Base-by-base conservation (phyloP, 35 echinoderm and acorn worm genomes). In the Diadema setosum region DNA sequence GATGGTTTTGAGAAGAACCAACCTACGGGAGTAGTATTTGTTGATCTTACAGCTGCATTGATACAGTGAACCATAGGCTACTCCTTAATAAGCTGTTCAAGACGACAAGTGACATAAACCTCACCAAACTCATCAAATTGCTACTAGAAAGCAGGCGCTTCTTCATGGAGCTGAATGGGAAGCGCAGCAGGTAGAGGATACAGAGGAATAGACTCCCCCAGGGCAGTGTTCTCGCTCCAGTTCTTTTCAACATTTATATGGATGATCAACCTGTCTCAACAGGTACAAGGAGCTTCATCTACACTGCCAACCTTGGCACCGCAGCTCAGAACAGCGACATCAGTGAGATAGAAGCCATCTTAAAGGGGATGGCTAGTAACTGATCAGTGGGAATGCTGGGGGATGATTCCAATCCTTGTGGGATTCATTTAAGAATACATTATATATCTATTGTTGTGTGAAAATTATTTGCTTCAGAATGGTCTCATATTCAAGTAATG, bases 1-100 rank as follows among this genome's bases (percentile, higher is more conserved):
- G 84, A 92, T 46, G 90, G 90, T 43, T 92, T 73, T 82, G 49
- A 92, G 76, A 69, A n/a, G n/a, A n/a, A n/a, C n/a, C n/a, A n/a
- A n/a, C n/a, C n/a, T n/a, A n/a, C n/a, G n/a, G n/a, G n/a, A n/a
- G n/a, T n/a, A n/a, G n/a, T n/a, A n/a, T n/a, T n/a, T n/a, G n/a
- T n/a, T n/a, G n/a, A n/a, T n/a, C n/a, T n/a, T n/a, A n/a, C n/a
- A n/a, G n/a, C n/a, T n/a, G n/a, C n/a, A n/a, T n/a, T n/a, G n/a
- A n/a, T n/a, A n/a, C n/a, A n/a, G n/a, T n/a, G n/a, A n/a, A n/a
- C n/a, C n/a, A n/a, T n/a, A n/a, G n/a, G n/a, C n/a, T n/a, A n/a
- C n/a, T n/a, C n/a, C n/a, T n/a, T n/a, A n/a, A n/a, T n/a, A n/a
- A n/a, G n/a, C n/a, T n/a, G n/a, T n/a, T n/a, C n/a, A n/a, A n/a